phyloP scores from a whole-genome alignment of 2,797 vertebrate species.

The Galagoides demidoff region DNA sequence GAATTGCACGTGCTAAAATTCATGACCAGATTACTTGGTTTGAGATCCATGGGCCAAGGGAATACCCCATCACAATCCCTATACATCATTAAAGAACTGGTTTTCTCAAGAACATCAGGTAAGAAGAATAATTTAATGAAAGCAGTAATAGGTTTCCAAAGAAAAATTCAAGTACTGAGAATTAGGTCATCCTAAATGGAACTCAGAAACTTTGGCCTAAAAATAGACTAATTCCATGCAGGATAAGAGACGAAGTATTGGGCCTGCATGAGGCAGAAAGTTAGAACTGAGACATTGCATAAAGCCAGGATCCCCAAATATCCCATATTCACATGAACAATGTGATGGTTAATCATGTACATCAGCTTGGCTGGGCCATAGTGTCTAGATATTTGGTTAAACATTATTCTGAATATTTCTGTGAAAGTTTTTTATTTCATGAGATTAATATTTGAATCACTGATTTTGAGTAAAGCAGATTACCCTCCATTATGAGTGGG shows the following conservation, averaged over 20 bases:
- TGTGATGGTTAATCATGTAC: neutral
- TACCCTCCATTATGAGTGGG: neutral
- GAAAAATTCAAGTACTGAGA: constrained; percentile 64
- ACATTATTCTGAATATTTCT: neutral
- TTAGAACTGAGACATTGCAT: neutral
- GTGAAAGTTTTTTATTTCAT: neutral
- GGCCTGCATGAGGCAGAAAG: neutral
- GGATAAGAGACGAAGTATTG: neutral
- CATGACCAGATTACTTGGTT: neutral
- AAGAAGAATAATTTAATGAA: constrained; percentile 66
- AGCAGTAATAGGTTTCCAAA: constrained; percentile 51
- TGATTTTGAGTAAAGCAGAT: neutral
- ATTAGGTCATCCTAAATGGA: constrained; percentile 72
- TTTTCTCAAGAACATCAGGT: constrained; percentile 54
- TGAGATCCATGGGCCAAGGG: constrained; percentile 13
- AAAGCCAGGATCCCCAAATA: neutral
- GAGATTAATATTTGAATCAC: neutral
- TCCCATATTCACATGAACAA: neutral
- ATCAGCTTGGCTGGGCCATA: neutral
- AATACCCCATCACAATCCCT: neutral
- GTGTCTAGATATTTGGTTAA: neutral
- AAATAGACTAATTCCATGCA: constrained; percentile 58
- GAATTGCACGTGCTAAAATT: constrained; percentile 58
- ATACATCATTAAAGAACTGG: constrained; percentile 2
- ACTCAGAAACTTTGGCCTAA: constrained; percentile 53